Evolutionary conservation across 2,113 vertebrate species (phyloP).

Genomic region (Ptilonorhynchus violaceus): DNA sequence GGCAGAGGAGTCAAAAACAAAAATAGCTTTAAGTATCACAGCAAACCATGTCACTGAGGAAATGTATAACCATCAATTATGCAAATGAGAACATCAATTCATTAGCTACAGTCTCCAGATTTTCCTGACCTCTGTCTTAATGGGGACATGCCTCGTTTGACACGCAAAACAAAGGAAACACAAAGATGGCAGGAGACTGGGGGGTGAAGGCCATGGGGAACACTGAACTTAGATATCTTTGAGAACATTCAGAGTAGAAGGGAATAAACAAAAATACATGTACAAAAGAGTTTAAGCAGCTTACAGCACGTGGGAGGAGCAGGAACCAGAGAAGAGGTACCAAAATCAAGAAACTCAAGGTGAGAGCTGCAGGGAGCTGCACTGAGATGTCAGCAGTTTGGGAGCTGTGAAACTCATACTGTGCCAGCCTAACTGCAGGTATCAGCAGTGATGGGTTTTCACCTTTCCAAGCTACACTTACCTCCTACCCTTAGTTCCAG

Average conservation of each 20-base stretch:
- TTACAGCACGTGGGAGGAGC: neutral
- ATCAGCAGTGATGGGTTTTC: neutral
- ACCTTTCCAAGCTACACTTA: neutral
- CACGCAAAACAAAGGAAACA: neutral
- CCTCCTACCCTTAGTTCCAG: conserved; percentile 8
- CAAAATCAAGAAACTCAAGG: neutral
- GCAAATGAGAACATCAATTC: conserved; percentile 44
- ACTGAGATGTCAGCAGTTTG: neutral
- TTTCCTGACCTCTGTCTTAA: conserved; percentile 54
- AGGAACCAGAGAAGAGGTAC: neutral
- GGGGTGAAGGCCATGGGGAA: neutral
- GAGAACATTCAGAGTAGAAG: neutral
- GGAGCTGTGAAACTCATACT: neutral
- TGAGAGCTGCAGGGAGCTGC: neutral
- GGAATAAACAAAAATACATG: neutral
- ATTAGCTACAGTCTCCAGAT: conserved; percentile 48
- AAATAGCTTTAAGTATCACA: conserved; percentile 30
- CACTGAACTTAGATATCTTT: neutral
- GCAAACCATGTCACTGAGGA: conserved; percentile 23
- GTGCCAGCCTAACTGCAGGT: neutral
- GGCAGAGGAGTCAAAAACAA: neutral
- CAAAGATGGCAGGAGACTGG: neutral
- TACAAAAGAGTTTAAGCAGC: neutral
- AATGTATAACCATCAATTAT: conserved; percentile 44
- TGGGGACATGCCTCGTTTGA: neutral